Evolutionary conservation across 2,888 invertebrate genomes (phyloP).

Genomic region (Orthonevra nobilis): DNA sequence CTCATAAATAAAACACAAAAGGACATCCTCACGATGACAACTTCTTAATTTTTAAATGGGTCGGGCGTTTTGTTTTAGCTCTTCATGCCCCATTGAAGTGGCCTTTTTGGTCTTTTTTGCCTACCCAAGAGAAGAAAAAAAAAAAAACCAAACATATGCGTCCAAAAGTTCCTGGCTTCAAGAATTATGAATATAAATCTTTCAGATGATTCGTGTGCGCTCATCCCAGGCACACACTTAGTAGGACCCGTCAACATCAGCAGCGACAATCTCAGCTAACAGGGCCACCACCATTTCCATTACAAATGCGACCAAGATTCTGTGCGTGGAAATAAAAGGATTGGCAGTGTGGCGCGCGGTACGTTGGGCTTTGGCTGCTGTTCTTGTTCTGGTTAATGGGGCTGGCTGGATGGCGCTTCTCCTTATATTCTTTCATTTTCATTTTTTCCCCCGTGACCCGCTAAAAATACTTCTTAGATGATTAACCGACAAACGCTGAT

Average conservation of each 20-base stretch:
- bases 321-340: slow-evolving; percentile 44
- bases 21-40: slow-evolving; percentile 33
- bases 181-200: slow-evolving; percentile 69
- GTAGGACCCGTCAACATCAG: slow-evolving; percentile 9
- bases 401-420: slow-evolving; percentile 68
- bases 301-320: slow-evolving; percentile 32
- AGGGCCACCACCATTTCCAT: background rate
- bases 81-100: slow-evolving; percentile 4
- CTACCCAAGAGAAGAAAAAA: slow-evolving; percentile 31
- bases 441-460: slow-evolving; percentile 24
- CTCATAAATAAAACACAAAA: slow-evolving; percentile 38
- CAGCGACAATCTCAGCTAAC: background rate
- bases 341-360: slow-evolving; percentile 33
- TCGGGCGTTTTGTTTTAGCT: slow-evolving; percentile 20
- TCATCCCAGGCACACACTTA: slow-evolving; percentile 42
- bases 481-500: slow-evolving; percentile 69
- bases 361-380: slow-evolving; percentile 35
- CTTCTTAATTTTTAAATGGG: slow-evolving; percentile 61
- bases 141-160: slow-evolving; percentile 49
- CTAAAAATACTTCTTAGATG: slow-evolving; percentile 57
- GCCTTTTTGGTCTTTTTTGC: slow-evolving; percentile 12
- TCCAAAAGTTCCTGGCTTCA: slow-evolving; percentile 34
- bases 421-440: slow-evolving; percentile 47
- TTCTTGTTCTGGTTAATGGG: slow-evolving; percentile 67
- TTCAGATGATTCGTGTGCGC: slow-evolving; percentile 54